A percentile compares a stretch with the other conserved stretches of the same genome.
phyloP scores from a whole-genome alignment of 2,888 invertebrate species.

The Brachyptera putata region DNA sequence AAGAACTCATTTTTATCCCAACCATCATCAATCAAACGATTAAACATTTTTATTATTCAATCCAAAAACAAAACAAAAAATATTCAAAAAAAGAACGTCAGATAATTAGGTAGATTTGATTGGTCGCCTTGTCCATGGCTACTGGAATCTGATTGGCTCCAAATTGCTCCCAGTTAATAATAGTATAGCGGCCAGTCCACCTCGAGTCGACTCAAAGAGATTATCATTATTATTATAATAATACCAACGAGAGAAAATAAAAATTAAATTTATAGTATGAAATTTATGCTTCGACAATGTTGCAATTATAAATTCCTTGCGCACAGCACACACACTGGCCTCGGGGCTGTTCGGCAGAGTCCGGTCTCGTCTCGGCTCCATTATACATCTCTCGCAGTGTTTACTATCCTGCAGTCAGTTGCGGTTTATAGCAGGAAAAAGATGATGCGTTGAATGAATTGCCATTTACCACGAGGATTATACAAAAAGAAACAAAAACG shows the following conservation, averaged over 20 bases:
- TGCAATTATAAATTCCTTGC: background rate
- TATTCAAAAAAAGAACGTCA: too few species aligned
- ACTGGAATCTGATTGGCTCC: background rate
- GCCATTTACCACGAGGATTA: too few species aligned
- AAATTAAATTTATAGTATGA: background rate
- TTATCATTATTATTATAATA: too few species aligned
- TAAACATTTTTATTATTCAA: background rate
- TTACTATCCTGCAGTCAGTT: too few species aligned
- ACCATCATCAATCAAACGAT: background rate
- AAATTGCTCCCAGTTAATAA: background rate
- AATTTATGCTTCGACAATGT: background rate
- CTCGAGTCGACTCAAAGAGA: too few species aligned
- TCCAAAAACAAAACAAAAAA: background rate
- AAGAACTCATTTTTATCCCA: background rate
- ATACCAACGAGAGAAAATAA: background rate
- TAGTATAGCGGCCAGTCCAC: too few species aligned
- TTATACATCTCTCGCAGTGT: too few species aligned
- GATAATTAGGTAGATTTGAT: background rate
- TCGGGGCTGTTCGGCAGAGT: too few species aligned
- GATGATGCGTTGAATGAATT: too few species aligned
- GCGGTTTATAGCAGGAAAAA: too few species aligned
- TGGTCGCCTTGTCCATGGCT: background rate
- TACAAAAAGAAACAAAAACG: background rate
- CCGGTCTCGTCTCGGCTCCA: too few species aligned
- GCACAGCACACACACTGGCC: too few species aligned